These are phyloP conservation scores for Corythoichthys intestinalis DNA, from an alignment of 2,113 vertebrate species.

Conservation along the genomic window DNA sequence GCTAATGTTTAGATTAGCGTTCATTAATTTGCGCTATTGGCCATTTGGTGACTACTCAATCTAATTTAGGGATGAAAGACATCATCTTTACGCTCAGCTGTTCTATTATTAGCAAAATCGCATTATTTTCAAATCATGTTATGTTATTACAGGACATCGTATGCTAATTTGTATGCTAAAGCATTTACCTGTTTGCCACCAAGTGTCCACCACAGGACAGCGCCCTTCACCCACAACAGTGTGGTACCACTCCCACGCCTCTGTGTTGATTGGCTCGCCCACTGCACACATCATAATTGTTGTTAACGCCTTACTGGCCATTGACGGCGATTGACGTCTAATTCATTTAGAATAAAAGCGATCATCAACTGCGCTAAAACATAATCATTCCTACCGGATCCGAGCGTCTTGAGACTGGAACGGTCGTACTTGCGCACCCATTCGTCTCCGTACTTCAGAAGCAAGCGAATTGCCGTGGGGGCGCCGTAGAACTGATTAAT, in stretches of 20 bases:
- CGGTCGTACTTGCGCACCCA: slow-evolving; percentile 79
- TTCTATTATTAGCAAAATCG: slow-evolving; percentile 41
- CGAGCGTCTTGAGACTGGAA: slow-evolving; percentile 74
- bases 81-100: slow-evolving; percentile 12
- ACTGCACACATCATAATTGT: slow-evolving; percentile 42
- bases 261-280: slow-evolving; percentile 71
- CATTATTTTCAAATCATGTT: slow-evolving; percentile 31
- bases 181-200: slow-evolving; percentile 72
- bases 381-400: slow-evolving; percentile 59
- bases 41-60: slow-evolving; percentile 46
- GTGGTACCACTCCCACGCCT: slow-evolving; percentile 73
- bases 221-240: slow-evolving; percentile 60
- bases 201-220: slow-evolving; percentile 71
- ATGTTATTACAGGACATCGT: slow-evolving; percentile 8
- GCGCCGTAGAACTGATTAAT: slow-evolving; percentile 83
- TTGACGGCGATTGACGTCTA: too few species aligned
- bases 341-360: too few species aligned
- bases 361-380: too few species aligned
- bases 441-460: slow-evolving; percentile 74
- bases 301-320: not conserved
- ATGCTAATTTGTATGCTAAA: slow-evolving; percentile 11
- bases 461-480: slow-evolving; percentile 77
- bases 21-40: slow-evolving; percentile 52
- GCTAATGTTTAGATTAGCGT: slow-evolving; percentile 49
- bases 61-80: slow-evolving; percentile 40